A percentile compares a stretch with the other conserved stretches of the same genome.
Conservation (phyloP, 2,113 vertebrate genomes). For the Halcyon malimbica region DNA sequence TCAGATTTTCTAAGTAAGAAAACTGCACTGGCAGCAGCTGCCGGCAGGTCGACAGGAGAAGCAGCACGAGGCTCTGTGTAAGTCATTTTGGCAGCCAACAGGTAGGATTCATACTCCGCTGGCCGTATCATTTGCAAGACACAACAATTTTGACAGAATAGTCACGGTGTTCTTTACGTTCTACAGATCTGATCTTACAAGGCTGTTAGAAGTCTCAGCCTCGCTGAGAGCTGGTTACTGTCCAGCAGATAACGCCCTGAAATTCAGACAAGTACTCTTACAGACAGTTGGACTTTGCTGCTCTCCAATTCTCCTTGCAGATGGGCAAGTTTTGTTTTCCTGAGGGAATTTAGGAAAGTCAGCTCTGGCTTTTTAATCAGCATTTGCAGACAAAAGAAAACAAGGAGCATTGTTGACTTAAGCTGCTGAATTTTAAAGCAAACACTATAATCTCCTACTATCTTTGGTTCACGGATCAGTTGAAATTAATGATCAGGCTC, state of each 20-base stretch:
- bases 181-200: not conserved
- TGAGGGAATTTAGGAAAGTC: slow-evolving; percentile 13
- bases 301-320: not conserved
- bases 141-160: not conserved
- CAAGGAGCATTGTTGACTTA: slow-evolving; percentile 4
- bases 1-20: not conserved
- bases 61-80: not conserved
- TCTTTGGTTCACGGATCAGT: not conserved
- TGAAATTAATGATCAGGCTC: not conserved
- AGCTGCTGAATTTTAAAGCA: slow-evolving; percentile 34
- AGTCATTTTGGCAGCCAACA: not conserved
- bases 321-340: slow-evolving; percentile 11
- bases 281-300: not conserved
- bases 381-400: slow-evolving; percentile 48
- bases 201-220: not conserved
- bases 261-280: not conserved
- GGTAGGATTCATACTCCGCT: not conserved
- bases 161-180: not conserved
- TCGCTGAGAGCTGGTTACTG: not conserved
- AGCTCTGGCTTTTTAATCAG: slow-evolving; percentile 54
- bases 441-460: slow-evolving; percentile 7
- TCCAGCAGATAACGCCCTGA: slow-evolving; percentile 40
- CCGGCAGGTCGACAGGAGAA: not conserved
- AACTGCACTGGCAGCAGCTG: not conserved
- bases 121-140: not conserved